phyloP scores from a whole-genome alignment of 2,113 vertebrate genomes.

The Tachysurus vachellii region DNA sequence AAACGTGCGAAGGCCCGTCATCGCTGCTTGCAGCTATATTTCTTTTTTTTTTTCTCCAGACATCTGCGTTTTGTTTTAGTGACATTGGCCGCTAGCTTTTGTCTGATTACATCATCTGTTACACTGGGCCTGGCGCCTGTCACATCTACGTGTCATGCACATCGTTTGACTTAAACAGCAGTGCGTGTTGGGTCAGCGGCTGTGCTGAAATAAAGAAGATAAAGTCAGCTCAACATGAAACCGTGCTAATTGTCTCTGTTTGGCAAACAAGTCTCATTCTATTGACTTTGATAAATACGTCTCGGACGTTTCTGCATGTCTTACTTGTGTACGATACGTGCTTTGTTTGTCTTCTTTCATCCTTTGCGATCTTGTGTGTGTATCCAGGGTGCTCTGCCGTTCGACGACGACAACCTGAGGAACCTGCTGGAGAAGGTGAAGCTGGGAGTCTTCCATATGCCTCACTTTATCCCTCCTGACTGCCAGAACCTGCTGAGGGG shows the following conservation, averaged over 20 bases:
- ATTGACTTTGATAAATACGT: not conserved
- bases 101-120: slow-evolving; percentile 43
- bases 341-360: slow-evolving; percentile 6
- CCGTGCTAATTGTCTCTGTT: slow-evolving; percentile 37
- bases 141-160: slow-evolving; percentile 30
- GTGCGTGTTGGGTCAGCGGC: slow-evolving; percentile 38
- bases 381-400: slow-evolving; percentile 77
- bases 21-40: no score
- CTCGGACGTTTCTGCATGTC: not conserved
- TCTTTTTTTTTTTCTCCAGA: not conserved
- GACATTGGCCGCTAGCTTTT: slow-evolving; percentile 34
- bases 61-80: slow-evolving; percentile 19
- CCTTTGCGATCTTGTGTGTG: not conserved
- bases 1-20: no score
- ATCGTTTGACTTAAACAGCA: slow-evolving; percentile 43
- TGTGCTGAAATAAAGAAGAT: slow-evolving; percentile 44
- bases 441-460: slow-evolving; percentile 89
- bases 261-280: not conserved
- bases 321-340: not conserved
- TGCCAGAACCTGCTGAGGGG: slow-evolving; percentile 92
- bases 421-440: slow-evolving; percentile 85
- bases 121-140: slow-evolving; percentile 13
- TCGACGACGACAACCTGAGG: slow-evolving; percentile 88
- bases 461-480: slow-evolving; percentile 93
- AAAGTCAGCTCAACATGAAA: slow-evolving; percentile 39